These are phyloP conservation scores for Liolophura sinensis DNA, from an alignment of 1,140 invertebrate species.

Conservation along the genomic window DNA sequence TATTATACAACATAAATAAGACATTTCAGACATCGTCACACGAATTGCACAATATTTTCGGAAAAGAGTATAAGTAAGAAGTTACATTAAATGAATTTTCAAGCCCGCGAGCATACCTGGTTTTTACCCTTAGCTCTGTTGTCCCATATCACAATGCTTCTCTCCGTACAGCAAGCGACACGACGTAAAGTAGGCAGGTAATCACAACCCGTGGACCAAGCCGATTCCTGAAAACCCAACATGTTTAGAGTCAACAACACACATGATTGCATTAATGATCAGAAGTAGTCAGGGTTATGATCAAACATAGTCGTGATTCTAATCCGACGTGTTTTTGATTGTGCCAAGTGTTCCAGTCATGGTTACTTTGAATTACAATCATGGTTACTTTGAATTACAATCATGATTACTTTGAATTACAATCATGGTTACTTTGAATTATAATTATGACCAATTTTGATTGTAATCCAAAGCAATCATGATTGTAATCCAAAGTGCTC, in stretches of 20 bases:
- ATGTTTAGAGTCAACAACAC: too few relatives aligned
- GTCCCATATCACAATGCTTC: slow-evolving; percentile 54
- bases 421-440: too few relatives aligned
- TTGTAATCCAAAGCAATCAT: not conserved
- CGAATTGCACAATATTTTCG: not conserved
- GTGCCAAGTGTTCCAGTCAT: too few relatives aligned
- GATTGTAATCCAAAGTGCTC: not conserved
- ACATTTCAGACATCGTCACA: too few relatives aligned
- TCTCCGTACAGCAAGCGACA: slow-evolving; percentile 51
- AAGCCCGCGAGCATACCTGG: slow-evolving; percentile 48
- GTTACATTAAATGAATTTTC: not conserved
- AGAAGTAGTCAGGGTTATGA: too few relatives aligned
- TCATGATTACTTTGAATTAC: not conserved
- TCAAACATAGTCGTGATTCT: too few relatives aligned
- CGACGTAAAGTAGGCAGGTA: slow-evolving; percentile 50
- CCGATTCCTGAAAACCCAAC: slow-evolving; percentile 34
- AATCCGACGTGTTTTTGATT: too few relatives aligned
- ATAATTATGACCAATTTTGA: not conserved
- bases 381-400: too few relatives aligned
- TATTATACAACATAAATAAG: too few relatives aligned
- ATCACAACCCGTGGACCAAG: slow-evolving; percentile 55
- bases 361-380: too few relatives aligned
- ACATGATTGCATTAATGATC: too few relatives aligned
- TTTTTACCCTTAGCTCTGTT: slow-evolving; percentile 53
- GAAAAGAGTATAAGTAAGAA: not conserved